A percentile compares a stretch with the other conserved stretches of the same genome.
Evolutionary conservation across 2,113 vertebrate species (phyloP).

Genomic region (Petromus typicus): DNA sequence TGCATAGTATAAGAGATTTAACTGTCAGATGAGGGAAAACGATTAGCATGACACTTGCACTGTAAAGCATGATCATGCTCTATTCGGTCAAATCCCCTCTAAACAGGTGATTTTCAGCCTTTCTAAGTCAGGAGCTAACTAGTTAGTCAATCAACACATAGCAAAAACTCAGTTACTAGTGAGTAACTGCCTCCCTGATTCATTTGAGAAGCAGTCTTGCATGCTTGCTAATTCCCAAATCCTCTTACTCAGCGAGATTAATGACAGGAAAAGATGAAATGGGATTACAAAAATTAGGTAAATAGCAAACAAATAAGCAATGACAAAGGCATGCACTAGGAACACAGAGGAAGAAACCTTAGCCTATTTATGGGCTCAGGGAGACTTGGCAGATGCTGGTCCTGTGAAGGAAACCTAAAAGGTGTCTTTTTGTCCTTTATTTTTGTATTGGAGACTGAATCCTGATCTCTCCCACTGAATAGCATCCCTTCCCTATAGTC

Average conservation of each 20-base stretch:
- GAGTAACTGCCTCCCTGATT: slow-evolving; percentile 19
- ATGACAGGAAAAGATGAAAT: neutral
- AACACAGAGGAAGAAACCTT: neutral
- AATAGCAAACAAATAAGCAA: slow-evolving; percentile 2
- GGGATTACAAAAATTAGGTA: neutral
- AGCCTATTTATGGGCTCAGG: neutral
- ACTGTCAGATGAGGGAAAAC: slow-evolving; percentile 55
- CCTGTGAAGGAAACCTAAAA: neutral
- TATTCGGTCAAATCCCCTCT: slow-evolving; percentile 60
- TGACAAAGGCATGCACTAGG: neutral
- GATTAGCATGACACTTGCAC: slow-evolving; percentile 65
- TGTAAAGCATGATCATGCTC: slow-evolving; percentile 68
- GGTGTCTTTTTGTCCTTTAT: neutral
- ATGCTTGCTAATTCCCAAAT: neutral
- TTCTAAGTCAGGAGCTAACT: slow-evolving; percentile 49
- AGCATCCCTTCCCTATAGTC: neutral
- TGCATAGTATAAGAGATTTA: slow-evolving; percentile 61
- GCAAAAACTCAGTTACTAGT: slow-evolving; percentile 45
- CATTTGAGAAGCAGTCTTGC: slow-evolving; percentile 37
- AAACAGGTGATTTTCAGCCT: slow-evolving; percentile 63
- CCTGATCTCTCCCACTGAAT: neutral
- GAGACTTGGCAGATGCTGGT: neutral
- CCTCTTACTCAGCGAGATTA: neutral
- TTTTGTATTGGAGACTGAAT: too few species aligned
- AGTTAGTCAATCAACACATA: slow-evolving; percentile 74